These are phyloP conservation scores for Zaprionus inermis DNA, from an alignment of 1,140 invertebrate species.

Conservation along the genomic window DNA sequence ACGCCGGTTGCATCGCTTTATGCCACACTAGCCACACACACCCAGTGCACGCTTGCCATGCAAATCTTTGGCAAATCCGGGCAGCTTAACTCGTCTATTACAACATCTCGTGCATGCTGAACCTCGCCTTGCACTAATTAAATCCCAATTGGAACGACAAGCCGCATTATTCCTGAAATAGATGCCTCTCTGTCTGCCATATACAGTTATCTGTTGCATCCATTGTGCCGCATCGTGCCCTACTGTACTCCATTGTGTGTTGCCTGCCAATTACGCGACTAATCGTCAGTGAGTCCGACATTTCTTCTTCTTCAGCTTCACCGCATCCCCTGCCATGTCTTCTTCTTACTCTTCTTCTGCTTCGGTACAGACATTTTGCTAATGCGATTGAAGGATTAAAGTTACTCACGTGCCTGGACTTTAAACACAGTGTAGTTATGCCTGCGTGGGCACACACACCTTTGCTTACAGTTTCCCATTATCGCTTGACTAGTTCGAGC, in stretches of 20 bases:
- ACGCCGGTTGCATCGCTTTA: conserved; percentile 6
- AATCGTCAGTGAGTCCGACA: not conserved
- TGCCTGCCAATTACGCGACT: not conserved
- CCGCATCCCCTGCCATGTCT: no score
- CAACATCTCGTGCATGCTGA: not conserved
- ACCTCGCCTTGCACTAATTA: conserved; percentile 12
- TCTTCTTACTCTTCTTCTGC: not conserved
- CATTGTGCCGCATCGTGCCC: not conserved
- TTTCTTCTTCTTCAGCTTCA: not conserved
- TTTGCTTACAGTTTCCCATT: not conserved
- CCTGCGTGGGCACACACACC: not conserved
- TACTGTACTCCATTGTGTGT: not conserved
- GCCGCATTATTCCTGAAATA: not conserved
- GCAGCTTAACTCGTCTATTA: conserved; percentile 6
- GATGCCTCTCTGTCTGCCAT: not conserved
- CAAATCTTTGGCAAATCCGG: conserved; percentile 14
- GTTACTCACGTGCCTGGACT: not conserved
- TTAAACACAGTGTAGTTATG: not conserved
- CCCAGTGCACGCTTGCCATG: not conserved
- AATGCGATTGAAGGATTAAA: conserved; percentile 3
- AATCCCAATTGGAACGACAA: conserved; percentile 10
- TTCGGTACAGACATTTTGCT: not conserved
- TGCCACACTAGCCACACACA: not conserved
- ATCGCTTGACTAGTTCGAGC: no score
- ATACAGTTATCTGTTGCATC: not conserved